Evolutionary conservation across 2,888 invertebrate genomes (phyloP), one percentile per base, ranked within the genome.

Genomic region (Galeopsomyia nigrocyanea): DNA sequence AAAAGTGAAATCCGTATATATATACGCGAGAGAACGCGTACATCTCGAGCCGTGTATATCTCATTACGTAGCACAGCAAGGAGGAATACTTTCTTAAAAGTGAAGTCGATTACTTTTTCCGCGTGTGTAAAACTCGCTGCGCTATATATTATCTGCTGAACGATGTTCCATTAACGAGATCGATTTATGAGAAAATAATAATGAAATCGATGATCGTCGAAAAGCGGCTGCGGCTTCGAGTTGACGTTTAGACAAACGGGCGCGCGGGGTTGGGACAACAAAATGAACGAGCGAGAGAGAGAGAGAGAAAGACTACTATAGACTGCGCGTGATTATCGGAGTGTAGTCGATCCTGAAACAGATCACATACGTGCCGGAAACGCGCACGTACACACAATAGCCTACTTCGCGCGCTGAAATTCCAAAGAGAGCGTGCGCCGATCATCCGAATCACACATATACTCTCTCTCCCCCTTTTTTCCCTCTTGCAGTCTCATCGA

Each of bases 391-490:
- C 57, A 17, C 31, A 63, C 65, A 72, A 65, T 69, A 58, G 17
- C 69, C 63, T 64, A 63, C 69, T 64, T 57, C 26, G 50, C 26
- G n/a, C 56, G 21, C 31, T 22, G 14, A 68, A 67, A 55, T 68
- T 55, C 68, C 55, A 22, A 53, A 55, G 62, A 49, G n/a, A n/a
- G n/a, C n/a, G 31, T 31, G 2, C 56, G 50, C 50, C 46, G 57
- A 63, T 49, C 57, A 39, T 22, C 56, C 56, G 22, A 26, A 55
- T 61, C 50, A 17, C 50, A 49, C 53, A n/a, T 26, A 19, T 2
- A 14, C 57, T 14, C 3, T 3, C 39, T 10, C 10, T 39, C 58
- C 13, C 17, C 31, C 39, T 39, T 13, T 17, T 58, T 46, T 58
- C 39, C 22, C 46, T 58, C 58, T 58, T 17, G 26, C 57, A 3